Evolutionary conservation across 2,113 vertebrate genomes (phyloP), one percentile per base, ranked within the genome.

Genomic region (Nothoprocta perdicaria): DNA sequence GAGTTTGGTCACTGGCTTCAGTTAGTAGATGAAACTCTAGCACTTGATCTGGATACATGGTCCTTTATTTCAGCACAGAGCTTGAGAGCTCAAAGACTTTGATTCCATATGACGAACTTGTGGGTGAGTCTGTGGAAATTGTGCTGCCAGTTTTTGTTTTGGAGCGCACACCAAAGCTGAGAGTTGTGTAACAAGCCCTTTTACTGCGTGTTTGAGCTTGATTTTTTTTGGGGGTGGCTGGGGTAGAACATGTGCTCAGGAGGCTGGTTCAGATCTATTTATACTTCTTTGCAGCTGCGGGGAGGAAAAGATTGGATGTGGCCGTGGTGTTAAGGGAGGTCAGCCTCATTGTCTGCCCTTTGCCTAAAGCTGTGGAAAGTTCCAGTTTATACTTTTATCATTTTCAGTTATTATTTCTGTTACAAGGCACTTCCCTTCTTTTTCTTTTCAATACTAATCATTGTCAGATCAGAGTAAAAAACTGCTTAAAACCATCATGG

Each of bases 11-110:
- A 4, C 38, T 43, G 67, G 31, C 65, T 78, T 69, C 35, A 23
- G 33, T 52, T 35, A 71, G 63, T 18, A 48, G 43, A 3, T 43
- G 10, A 22, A 27, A 52, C 72, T 35, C 9, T 15, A 12, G 18
- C 11, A 14, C n/a, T 33, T 8, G 10, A 4, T 45, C 2, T 8
- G 10, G 10, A 8, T 15, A 4, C 11, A 1, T 4, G 21, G 23
- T 43, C 35, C 26, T 7, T 35, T 26, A 21, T 48, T 57, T n/a
- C 27, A 15, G 11, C 18, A 7, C 19, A 40, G 29, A 27, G 41
- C 6, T 55, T 6, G 17, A 58, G 57, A 58, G 31, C 31, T 58
- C 31, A n/a, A 19, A 57, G 55, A 31, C 16, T 17, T 18, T 31
- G 55, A 17, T 57, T 31, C 55, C 29, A 31, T n/a, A 18, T 10